Base-by-base conservation (phyloP, 2,888 invertebrate species). In the Callinectes sapidus region DNA sequence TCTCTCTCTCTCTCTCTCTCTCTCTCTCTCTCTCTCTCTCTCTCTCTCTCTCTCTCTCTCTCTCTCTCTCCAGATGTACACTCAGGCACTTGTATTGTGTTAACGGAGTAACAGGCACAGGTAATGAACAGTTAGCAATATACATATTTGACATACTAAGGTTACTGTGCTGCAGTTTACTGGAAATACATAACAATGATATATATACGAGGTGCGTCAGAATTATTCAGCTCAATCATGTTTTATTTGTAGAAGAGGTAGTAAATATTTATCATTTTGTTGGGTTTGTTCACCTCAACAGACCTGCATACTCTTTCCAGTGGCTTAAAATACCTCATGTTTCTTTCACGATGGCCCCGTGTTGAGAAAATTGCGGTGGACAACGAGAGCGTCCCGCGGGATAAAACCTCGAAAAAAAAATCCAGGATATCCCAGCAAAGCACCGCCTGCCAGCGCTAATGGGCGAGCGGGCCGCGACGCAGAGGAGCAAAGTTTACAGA, bases 11-110 rank as follows among this genome's bases (percentile, higher is more conserved):
- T 81, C 81, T 81, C 35, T 35, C 35, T 35, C 35, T 35, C 35
- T 35, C 81, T 81, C 81, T 81, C 81, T 81, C 81, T 81, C 81
- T 81, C 81, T 81, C 81, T 81, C 81, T 81, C 81, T 81, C 81
- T 81, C 81, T 81, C 81, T 81, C 81, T 81, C 81, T 81, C 81
- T 81, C 81, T 35, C 81, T 81, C 35, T 35, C 35, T 35, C 35
- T 16, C 35, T 35, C 35, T 16, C 10, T 3, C 35, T 18, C 6
- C 35, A 35, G 81, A 18, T 81, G n/a, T 35, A 18, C 35, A 16
- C 32, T 71, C 23, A 28, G 71, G 48, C 48, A 61, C 16, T 2
- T 81, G 13, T 35, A 81, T n/a, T 81, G 81, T 32, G 16, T 32
- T 81, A 32, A 35, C 32, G 13, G 35, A 32, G 35, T 35, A 35